These are phyloP conservation scores for Egretta garzetta DNA, from an alignment of 2,113 vertebrate species.

Conservation along the genomic window DNA sequence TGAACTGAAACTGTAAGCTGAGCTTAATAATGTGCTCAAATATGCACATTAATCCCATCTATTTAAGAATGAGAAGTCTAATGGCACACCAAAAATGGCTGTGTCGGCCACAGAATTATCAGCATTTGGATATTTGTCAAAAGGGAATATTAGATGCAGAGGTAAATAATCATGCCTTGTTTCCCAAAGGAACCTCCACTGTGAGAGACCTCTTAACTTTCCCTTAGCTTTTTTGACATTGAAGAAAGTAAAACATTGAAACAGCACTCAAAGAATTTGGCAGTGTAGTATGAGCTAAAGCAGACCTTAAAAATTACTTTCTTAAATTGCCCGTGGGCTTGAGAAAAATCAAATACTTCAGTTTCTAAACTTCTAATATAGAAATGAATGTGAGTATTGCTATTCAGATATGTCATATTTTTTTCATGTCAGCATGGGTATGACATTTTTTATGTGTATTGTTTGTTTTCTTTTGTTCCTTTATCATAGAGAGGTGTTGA, in stretches of 20 bases:
- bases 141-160: background rate
- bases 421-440: background rate
- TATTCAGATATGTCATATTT: background rate
- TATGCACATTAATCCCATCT: background rate
- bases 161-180: background rate
- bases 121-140: background rate
- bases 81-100: background rate
- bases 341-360: background rate
- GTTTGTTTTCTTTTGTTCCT: background rate
- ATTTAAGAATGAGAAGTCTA: background rate
- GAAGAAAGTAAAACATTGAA: background rate
- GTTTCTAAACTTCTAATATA: background rate
- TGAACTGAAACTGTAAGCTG: background rate
- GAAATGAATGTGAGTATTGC: background rate
- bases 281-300: background rate
- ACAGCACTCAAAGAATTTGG: background rate
- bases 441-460: background rate
- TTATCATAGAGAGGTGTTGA: background rate
- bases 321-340: background rate
- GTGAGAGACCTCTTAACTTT: background rate
- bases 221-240: background rate
- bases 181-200: background rate
- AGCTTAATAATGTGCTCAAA: background rate
- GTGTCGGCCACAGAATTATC: background rate
- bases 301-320: background rate